These are phyloP conservation scores for Clarias gariepinus DNA, from an alignment of 2,113 vertebrate species.

Conservation along the genomic window DNA sequence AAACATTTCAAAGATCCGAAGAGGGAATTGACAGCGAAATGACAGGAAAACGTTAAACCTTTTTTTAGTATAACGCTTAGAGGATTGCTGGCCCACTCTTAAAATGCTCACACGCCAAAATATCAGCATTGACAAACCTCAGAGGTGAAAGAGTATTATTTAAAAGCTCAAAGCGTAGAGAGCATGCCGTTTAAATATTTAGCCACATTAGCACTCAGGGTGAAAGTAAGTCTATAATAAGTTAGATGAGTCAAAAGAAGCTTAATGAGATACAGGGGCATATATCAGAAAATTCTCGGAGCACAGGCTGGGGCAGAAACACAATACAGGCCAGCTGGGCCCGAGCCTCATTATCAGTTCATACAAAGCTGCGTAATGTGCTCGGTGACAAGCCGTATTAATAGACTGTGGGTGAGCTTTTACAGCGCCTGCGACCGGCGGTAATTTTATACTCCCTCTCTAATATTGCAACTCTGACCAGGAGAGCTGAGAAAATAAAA, in stretches of 20 bases:
- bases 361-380: conserved; percentile 37
- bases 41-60: conserved; percentile 8
- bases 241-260: not conserved
- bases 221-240: conserved; percentile 3
- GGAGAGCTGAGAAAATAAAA: conserved; percentile 13
- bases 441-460: not conserved
- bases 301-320: conserved; percentile 16
- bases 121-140: not conserved
- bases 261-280: conserved; percentile 28
- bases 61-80: not conserved
- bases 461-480: conserved; percentile 9
- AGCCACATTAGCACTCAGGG: not conserved
- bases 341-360: conserved; percentile 28
- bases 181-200: not conserved
- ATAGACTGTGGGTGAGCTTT: conserved; percentile 39
- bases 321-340: conserved; percentile 38
- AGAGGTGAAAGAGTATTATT: not conserved
- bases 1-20: conserved; percentile 25
- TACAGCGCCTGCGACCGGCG: conserved; percentile 18
- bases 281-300: conserved; percentile 27
- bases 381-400: conserved; percentile 36
- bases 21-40: not conserved
- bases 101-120: not conserved
- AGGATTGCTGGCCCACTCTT: not conserved
- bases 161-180: not conserved